phyloP scores from a whole-genome alignment of 2,797 vertebrate species.

The Champsocephalus esox region DNA sequence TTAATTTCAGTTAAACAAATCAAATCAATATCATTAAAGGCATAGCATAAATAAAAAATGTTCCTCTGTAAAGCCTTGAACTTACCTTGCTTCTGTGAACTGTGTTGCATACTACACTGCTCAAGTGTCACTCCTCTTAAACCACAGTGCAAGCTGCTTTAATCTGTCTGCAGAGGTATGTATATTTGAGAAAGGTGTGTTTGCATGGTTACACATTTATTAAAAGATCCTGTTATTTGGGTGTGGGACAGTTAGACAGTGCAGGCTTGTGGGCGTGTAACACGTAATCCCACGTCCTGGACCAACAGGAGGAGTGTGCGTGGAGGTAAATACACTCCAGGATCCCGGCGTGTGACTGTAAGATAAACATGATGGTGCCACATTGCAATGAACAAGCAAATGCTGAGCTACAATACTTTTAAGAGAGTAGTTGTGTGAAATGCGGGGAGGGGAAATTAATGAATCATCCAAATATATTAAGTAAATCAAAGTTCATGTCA shows the following conservation, averaged over 20 bases:
- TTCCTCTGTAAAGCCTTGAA: slow-evolving; percentile 4
- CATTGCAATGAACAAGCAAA: slow-evolving; percentile 60
- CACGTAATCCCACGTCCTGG: slow-evolving; percentile 76
- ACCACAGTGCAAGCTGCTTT: slow-evolving; percentile 71
- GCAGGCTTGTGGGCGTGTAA: slow-evolving; percentile 72
- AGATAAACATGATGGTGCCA: slow-evolving; percentile 49
- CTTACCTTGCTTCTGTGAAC: slow-evolving; percentile 58
- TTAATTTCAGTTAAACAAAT: neutral
- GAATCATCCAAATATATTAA: neutral
- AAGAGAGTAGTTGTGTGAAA: neutral
- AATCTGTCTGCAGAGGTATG: slow-evolving; percentile 80
- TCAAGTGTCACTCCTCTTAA: slow-evolving; percentile 46
- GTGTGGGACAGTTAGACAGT: slow-evolving; percentile 76
- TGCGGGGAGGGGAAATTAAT: neutral
- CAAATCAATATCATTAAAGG: neutral
- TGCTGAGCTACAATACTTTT: neutral
- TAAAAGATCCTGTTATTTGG: slow-evolving; percentile 86
- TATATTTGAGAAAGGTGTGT: slow-evolving; percentile 89
- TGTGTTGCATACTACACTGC: slow-evolving; percentile 24
- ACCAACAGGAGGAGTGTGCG: slow-evolving; percentile 56
- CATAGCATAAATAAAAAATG: neutral
- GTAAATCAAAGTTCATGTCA: too few relatives aligned
- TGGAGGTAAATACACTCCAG: slow-evolving; percentile 79
- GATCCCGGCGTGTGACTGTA: slow-evolving; percentile 69
- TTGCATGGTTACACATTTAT: slow-evolving; percentile 85